Evolutionary conservation across 2,888 invertebrate species (phyloP).

Genomic region (Tupiocoris notatus): DNA sequence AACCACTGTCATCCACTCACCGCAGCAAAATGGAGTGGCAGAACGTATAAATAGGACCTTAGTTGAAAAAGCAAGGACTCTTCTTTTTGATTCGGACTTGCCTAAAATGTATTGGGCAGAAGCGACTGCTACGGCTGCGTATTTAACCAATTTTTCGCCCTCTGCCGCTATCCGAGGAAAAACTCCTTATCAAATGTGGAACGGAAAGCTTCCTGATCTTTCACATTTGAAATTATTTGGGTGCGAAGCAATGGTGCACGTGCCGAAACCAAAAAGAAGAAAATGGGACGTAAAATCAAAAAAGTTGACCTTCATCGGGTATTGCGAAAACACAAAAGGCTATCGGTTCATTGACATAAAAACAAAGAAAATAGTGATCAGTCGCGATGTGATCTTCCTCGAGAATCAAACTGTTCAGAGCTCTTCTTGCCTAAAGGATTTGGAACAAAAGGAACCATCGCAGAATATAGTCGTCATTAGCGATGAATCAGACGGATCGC

Average conservation of each 20-base stretch:
- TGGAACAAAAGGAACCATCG: no score
- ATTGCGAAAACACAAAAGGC: not conserved
- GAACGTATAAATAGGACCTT: slow-evolving; percentile 40
- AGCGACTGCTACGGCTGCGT: slow-evolving; percentile 21
- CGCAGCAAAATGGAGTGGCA: slow-evolving; percentile 45
- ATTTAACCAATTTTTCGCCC: slow-evolving; percentile 25
- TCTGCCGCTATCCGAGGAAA: not conserved
- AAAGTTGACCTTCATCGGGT: slow-evolving; percentile 26
- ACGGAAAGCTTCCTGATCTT: slow-evolving; percentile 15
- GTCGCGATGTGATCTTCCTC: slow-evolving; percentile 1
- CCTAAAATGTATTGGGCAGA: slow-evolving; percentile 22
- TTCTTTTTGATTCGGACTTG: slow-evolving; percentile 14
- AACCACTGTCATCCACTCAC: slow-evolving; percentile 40
- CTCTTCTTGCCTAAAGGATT: no score
- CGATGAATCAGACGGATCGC: no score
- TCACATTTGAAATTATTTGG: slow-evolving; percentile 12
- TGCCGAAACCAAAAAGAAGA: slow-evolving; percentile 12
- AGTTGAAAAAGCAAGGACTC: not conserved
- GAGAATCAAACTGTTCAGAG: not conserved
- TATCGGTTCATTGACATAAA: slow-evolving; percentile 1
- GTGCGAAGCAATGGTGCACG: slow-evolving; percentile 1
- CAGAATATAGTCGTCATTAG: no score
- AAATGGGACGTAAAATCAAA: slow-evolving; percentile 33
- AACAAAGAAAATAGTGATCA: not conserved
- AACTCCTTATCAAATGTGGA: slow-evolving; percentile 33